phyloP scores from a whole-genome alignment of 2,888 invertebrate species.

The Schrankia costaestrigalis region DNA sequence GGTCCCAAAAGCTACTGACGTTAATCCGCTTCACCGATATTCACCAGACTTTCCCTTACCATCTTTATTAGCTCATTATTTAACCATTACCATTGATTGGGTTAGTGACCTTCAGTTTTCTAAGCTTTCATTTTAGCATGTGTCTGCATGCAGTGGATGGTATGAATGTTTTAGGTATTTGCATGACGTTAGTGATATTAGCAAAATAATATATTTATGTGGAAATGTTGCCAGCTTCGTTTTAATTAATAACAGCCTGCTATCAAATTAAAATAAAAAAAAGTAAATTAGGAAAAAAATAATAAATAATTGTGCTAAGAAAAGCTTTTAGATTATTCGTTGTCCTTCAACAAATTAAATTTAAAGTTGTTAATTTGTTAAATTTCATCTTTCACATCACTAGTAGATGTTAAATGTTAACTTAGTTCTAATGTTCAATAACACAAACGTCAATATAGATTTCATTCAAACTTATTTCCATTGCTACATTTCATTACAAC shows the following conservation, averaged over 20 bases:
- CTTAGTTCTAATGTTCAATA: too few species aligned
- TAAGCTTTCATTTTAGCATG: slow-evolving; percentile 39
- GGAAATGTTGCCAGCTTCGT: background rate
- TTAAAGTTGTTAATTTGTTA: too few species aligned
- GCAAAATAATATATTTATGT: background rate
- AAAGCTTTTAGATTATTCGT: too few species aligned
- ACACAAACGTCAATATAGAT: too few species aligned
- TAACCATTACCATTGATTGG: slow-evolving; percentile 42
- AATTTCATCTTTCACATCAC: too few species aligned
- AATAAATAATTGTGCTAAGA: too few species aligned
- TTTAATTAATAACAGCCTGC: background rate
- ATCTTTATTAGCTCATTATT: slow-evolving; percentile 46
- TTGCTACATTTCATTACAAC: too few species aligned
- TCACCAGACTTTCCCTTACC: slow-evolving; percentile 42
- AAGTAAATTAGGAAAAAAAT: too few species aligned
- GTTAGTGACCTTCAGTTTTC: slow-evolving; percentile 32
- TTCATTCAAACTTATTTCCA: too few species aligned
- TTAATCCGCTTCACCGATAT: slow-evolving; percentile 52
- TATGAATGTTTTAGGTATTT: slow-evolving; percentile 13
- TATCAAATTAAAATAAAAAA: too few species aligned
- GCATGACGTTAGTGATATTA: background rate
- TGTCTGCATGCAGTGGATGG: slow-evolving; percentile 37
- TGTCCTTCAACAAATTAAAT: too few species aligned
- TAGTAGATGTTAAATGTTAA: too few species aligned
- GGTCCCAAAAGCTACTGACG: slow-evolving; percentile 44